These are phyloP conservation scores for Schizaphis graminum DNA, from an alignment of 2,888 invertebrate genomes.

Conservation along the genomic window DNA sequence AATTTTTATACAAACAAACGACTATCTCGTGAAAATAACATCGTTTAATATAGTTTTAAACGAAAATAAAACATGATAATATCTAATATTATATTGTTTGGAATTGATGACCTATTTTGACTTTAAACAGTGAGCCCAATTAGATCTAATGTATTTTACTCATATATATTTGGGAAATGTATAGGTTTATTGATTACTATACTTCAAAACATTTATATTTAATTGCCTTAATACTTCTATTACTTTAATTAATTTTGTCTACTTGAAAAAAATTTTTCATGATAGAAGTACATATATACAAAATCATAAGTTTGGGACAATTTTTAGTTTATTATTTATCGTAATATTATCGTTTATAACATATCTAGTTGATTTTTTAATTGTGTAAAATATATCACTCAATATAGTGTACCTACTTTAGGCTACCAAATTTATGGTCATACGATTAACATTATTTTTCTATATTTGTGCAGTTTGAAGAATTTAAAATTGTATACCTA, in stretches of 20 bases:
- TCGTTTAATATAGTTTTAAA: not conserved
- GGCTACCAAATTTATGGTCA: too few relatives aligned
- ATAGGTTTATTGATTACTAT: not conserved
- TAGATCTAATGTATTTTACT: not conserved
- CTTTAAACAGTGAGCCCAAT: not conserved
- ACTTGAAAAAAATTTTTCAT: too few relatives aligned
- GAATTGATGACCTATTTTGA: not conserved
- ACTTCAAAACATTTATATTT: not conserved
- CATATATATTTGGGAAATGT: not conserved
- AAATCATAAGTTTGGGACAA: too few relatives aligned
- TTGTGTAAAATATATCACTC: too few relatives aligned
- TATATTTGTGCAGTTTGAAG: too few relatives aligned
- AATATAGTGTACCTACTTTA: too few relatives aligned
- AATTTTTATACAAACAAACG: not conserved
- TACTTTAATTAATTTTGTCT: not conserved
- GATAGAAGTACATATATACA: too few relatives aligned
- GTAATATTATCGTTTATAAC: too few relatives aligned
- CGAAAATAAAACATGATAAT: not conserved
- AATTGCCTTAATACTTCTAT: not conserved
- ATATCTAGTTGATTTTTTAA: too few relatives aligned
- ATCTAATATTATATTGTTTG: not conserved
- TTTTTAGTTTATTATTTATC: too few relatives aligned
- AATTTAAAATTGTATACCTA: too few relatives aligned
- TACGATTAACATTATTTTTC: too few relatives aligned
- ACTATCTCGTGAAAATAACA: not conserved